A percentile compares a stretch with the other conserved stretches of the same genome.
Conservation (phyloP, 2,888 invertebrate species). For the Pollenia labialis region DNA sequence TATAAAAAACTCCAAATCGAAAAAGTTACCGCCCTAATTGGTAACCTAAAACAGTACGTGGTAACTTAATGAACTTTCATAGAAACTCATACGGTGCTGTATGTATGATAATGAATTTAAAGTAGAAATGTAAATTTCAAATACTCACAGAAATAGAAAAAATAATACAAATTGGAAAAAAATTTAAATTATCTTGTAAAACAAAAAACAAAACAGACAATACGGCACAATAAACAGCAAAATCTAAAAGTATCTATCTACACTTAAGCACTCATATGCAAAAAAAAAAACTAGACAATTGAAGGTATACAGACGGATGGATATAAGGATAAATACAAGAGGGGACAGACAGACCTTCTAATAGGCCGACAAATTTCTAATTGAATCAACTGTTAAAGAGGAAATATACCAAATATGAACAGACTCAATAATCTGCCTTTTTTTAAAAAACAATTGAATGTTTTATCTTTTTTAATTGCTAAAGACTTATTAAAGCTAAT, state of each 20-base stretch:
- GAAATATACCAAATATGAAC: neutral
- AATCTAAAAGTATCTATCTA: constrained; percentile 4
- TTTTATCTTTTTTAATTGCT: constrained; percentile 58
- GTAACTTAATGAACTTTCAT: neutral
- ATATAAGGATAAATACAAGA: neutral
- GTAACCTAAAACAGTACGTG: neutral
- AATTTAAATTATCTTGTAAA: neutral
- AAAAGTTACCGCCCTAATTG: neutral
- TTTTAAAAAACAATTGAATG: constrained; percentile 32
- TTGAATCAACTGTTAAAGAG: neutral
- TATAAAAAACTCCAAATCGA: neutral
- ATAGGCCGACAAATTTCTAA: neutral
- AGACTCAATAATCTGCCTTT: neutral
- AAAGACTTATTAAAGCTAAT: constrained; percentile 66
- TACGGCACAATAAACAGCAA: neutral
- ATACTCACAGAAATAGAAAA: neutral
- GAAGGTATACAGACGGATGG: neutral
- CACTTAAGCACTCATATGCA: constrained; percentile 6
- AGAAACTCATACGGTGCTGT: neutral
- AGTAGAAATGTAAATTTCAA: constrained; percentile 37
- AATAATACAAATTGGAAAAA: constrained; percentile 19
- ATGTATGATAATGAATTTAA: constrained; percentile 55
- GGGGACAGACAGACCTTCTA: neutral
- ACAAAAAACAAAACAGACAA: neutral
- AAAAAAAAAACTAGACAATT: constrained; percentile 1